Evolutionary conservation across 1,140 invertebrate species (phyloP), one percentile per base, ranked within the genome.

Genomic region (Bombus impatiens): DNA sequence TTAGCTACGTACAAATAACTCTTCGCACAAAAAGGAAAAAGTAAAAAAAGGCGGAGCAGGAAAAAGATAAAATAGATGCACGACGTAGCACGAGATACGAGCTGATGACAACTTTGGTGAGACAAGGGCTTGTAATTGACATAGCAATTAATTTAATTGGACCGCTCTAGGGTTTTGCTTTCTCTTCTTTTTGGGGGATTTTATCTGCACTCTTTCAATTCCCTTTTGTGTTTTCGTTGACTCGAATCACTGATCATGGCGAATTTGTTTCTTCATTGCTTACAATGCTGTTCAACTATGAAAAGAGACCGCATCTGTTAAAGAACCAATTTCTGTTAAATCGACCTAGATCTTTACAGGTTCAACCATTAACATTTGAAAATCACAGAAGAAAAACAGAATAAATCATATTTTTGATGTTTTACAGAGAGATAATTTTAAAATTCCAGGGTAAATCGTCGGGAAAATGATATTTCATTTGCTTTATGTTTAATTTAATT

Each of bases 141-240:
- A 57, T 47, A 81, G 68, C 47, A 85, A 85, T 85, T 85, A 72
- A 85, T 85, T 85, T 85, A 81, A 85, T 85, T 81, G 78, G 68
- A 80, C 62, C 82, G 75, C 13, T 70, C 28, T 42, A 47, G 22
- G 35, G 4, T 78, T 35, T 40, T 42, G 8, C 18, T 22, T 22
- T 68, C 9, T 22, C 32, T 3, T 37, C 18, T 47, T 8, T 37
- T 83, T 77, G 32, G 47, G 18, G 0, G 5, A 37, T 70, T 62
- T 82, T 44, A 37, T 2, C 53, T 42, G 62, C 59, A 35, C 18
- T 62, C 47, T 68, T 76, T 35, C 32, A 44, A n/a, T 25, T 8
- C 47, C 35, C 12, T 59, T 80, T 80, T 47, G 42, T 47, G 42
- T 32, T 28, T 47, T 47, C 13, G 32, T 18, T 35, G 44, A 47